Percentiles rank a stretch among this genome's conserved stretches.
These are phyloP conservation scores for Popillia japonica DNA, from an alignment of 1,140 invertebrate genomes.

Conservation along the genomic window DNA sequence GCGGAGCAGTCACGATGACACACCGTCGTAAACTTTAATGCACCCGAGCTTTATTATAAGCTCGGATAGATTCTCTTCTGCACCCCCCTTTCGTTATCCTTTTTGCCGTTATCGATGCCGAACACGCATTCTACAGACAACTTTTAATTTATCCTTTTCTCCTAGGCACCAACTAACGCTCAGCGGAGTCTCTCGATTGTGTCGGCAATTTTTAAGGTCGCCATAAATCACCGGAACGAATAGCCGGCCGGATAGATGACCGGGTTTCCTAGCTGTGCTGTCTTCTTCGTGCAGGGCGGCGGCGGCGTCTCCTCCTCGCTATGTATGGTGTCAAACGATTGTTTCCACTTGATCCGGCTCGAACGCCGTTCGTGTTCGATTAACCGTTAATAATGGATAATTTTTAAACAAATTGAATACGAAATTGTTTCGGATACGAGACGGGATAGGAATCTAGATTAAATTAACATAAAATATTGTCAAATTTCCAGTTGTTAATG, in stretches of 20 bases:
- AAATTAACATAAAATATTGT: too few relatives aligned
- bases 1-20: background rate
- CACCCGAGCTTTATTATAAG: background rate
- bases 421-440: too few relatives aligned
- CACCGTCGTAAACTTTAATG: background rate
- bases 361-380: background rate
- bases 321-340: background rate
- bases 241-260: background rate
- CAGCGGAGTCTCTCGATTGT: background rate
- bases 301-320: too few relatives aligned
- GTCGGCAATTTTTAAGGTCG: slow-evolving; percentile 17
- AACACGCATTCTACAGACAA: background rate
- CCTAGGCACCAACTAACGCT: background rate
- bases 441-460: too few relatives aligned
- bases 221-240: background rate
- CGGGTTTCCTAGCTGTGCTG: too few relatives aligned
- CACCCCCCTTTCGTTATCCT: background rate
- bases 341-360: background rate
- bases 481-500: too few relatives aligned
- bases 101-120: background rate
- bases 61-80: background rate
- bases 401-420: background rate
- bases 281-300: too few relatives aligned
- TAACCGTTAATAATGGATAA: background rate
- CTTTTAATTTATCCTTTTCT: slow-evolving; percentile 2